phyloP scores from a whole-genome alignment of 2,888 invertebrate species.

The Helicoverpa assulta region DNA sequence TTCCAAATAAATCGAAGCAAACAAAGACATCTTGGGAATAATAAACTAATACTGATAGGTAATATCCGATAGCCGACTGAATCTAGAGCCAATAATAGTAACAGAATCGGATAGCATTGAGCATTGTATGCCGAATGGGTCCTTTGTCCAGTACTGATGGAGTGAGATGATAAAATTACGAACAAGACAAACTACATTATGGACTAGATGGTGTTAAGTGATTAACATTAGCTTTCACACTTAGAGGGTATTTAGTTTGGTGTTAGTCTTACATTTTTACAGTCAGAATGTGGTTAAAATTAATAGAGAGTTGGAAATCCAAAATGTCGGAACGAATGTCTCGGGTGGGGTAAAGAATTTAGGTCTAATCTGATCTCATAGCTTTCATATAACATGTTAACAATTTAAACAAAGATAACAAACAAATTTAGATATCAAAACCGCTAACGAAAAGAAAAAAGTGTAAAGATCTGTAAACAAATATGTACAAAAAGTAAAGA shows the following conservation, averaged over 20 bases:
- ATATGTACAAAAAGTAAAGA: neutral
- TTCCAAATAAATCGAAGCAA: neutral
- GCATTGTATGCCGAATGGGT: neutral
- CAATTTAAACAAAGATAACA: too few relatives aligned
- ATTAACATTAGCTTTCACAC: neutral
- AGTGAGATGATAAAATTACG: constrained; percentile 1
- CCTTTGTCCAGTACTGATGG: neutral
- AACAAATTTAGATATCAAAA: too few relatives aligned
- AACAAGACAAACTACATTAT: neutral
- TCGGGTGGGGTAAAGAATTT: too few relatives aligned
- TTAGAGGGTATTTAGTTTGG: neutral
- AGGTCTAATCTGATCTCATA: neutral
- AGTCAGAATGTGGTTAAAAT: too few relatives aligned
- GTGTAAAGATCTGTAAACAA: neutral
- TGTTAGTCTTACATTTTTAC: too few relatives aligned
- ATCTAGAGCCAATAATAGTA: neutral
- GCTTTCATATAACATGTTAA: too few relatives aligned
- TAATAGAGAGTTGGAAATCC: neutral
- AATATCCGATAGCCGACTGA: neutral
- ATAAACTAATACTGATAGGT: neutral
- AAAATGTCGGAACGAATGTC: too few relatives aligned
- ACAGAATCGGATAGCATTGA: neutral
- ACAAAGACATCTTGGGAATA: neutral
- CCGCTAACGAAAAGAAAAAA: too few relatives aligned
- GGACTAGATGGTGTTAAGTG: neutral